phyloP scores from a whole-genome alignment of 2,797 vertebrate species.

The Sebastes paucispinis region DNA sequence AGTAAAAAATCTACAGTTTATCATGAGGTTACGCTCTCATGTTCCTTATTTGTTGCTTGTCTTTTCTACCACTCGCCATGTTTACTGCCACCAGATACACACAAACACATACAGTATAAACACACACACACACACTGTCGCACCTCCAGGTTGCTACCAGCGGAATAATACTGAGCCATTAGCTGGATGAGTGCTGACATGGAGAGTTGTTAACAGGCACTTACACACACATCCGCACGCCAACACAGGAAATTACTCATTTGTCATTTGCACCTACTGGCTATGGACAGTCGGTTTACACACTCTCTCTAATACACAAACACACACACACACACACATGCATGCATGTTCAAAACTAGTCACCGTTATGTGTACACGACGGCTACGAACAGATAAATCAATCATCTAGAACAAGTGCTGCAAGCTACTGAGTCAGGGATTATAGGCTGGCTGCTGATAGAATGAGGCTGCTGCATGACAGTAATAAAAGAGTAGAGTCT shows the following conservation, averaged over 20 bases:
- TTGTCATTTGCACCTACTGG: conserved; percentile 24
- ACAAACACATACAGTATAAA: neutral
- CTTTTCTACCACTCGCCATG: neutral
- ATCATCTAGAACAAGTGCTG: conserved; percentile 48
- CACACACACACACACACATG: neutral
- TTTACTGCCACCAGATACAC: neutral
- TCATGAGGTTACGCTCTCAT: neutral
- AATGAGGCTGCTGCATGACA: conserved; percentile 9
- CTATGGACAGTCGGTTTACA: neutral
- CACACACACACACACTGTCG: neutral
- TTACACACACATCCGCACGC: conserved; percentile 1
- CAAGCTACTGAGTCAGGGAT: conserved; percentile 57
- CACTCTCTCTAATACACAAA: neutral
- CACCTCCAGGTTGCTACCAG: conserved; percentile 27
- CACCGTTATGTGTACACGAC: conserved; percentile 33
- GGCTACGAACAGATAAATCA: conserved; percentile 55
- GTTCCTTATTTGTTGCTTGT: neutral
- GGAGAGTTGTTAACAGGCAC: conserved; percentile 45
- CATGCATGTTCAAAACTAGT: conserved; percentile 37
- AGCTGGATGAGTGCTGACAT: conserved; percentile 61
- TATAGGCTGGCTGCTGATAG: conserved; percentile 13
- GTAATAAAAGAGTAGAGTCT: neutral
- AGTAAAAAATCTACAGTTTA: neutral
- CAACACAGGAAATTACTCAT: conserved; percentile 40
- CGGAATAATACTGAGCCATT: conserved; percentile 44